Base-by-base conservation (phyloP, 2,113 vertebrate species). In the Mixornis gularis region DNA sequence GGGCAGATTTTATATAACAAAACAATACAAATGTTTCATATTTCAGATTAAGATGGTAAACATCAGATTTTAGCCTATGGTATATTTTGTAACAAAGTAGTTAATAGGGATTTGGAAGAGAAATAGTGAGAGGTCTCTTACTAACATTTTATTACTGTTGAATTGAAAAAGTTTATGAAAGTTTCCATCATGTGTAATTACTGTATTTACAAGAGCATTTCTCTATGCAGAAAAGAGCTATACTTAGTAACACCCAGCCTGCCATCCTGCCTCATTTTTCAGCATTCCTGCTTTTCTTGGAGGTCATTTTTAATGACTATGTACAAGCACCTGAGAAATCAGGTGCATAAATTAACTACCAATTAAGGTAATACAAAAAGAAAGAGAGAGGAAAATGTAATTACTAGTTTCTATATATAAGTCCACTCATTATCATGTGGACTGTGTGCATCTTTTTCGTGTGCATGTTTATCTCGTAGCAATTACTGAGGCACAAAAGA, bases 331-430 rank as follows among this genome's bases (percentile, higher is more conserved):
- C 94, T 96, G 95, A 94, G 96, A 96, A 97, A 96, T 95, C 96
- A 98, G 96, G 92, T 97, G 97, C 97, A 97, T 96, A 87, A 95
- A 97, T 97, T 97, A 98, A 97, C 95, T 96, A 94, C 65, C 93
- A 98, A 98, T 98, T 98, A 97, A 93, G 60, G 85, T 77, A 89
- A 80, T 76, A 89, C 2, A 43, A 63, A 86, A 95, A 93, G 81
- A 25, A 30, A 92, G 84, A 94, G 84, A 94, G 76, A 86, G 52
- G 65, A 94, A 81, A 91, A 69, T 71, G 81, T 97, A 97, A 98
- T 98, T 95, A 97, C 90, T 84, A 80, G 69, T 95, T 95, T 96
- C 96, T 96, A 93, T 95, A 93, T 96, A 96, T 95, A 97, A 95
- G 79, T 89, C 87, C 64, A 90, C 83, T 93, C 81, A 94, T 97